Evolutionary conservation across 2,888 invertebrate genomes (phyloP).

Genomic region (Macroteleia sp.): DNA sequence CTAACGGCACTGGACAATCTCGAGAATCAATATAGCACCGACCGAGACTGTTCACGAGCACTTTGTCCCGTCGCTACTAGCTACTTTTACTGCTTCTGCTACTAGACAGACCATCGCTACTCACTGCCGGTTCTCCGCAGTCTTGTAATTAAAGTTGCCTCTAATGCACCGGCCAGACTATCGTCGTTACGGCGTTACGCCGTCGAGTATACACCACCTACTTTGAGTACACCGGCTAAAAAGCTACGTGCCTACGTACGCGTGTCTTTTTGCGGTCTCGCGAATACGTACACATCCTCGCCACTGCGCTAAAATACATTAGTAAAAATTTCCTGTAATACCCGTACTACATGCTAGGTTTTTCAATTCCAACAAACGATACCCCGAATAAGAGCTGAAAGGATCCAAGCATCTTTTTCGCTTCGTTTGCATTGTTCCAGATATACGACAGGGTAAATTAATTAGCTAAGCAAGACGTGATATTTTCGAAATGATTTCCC

Average conservation of each 20-base stretch:
- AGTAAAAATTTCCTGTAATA: conserved; percentile 51
- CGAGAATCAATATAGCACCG: conserved; percentile 75
- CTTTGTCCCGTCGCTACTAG: conserved; percentile 62
- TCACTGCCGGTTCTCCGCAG: conserved; percentile 60
- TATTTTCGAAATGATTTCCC: conserved; percentile 17
- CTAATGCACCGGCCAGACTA: conserved; percentile 72
- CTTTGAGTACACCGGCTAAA: conserved; percentile 51
- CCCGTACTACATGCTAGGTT: conserved; percentile 37
- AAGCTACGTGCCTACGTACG: conserved; percentile 61
- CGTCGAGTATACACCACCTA: conserved; percentile 46
- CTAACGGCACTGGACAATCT: conserved; percentile 68
- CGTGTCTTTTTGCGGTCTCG: conserved; percentile 53
- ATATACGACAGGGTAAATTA: conserved; percentile 17
- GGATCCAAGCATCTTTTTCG: conserved; percentile 41
- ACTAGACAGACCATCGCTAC: conserved; percentile 56
- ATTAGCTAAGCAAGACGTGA: conserved; percentile 28
- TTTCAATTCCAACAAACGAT: conserved; percentile 46
- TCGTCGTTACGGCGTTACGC: conserved; percentile 63
- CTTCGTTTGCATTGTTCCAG: conserved; percentile 45
- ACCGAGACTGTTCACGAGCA: conserved; percentile 69
- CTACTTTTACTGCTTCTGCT: conserved; percentile 60
- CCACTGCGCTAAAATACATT: conserved; percentile 39
- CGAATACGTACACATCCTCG: conserved; percentile 35
- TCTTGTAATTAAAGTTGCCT: conserved; percentile 74
- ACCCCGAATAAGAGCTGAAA: conserved; percentile 26